Evolutionary conservation across 2,888 invertebrate species (phyloP).

Genomic region (Pyrgus malvae): DNA sequence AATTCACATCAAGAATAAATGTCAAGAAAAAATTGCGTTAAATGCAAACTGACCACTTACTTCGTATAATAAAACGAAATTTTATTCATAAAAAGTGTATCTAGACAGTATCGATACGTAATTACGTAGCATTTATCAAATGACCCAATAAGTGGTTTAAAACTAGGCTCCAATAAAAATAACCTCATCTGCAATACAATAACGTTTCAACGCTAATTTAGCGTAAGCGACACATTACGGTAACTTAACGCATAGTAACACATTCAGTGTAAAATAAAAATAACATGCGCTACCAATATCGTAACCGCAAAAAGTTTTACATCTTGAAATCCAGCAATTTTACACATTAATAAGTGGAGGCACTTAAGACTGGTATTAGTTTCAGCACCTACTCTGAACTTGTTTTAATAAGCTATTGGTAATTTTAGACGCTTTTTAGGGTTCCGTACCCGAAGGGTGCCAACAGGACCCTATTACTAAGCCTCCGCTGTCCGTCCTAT

Average conservation of each 20-base stretch:
- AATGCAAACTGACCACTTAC: slow-evolving; percentile 10
- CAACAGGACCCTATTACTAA: no score
- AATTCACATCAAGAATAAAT: background rate
- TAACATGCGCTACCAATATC: background rate
- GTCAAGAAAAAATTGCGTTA: slow-evolving; percentile 16
- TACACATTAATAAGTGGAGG: no score
- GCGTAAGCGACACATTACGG: background rate
- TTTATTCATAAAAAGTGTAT: slow-evolving; percentile 21
- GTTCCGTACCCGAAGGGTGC: no score
- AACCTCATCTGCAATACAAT: slow-evolving; percentile 2
- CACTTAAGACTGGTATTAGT: no score
- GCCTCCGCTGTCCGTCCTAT: no score
- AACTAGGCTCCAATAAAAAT: slow-evolving; percentile 15
- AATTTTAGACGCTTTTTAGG: no score
- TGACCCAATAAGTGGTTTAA: slow-evolving; percentile 18
- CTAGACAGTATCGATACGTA: slow-evolving; percentile 3
- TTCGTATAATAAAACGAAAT: slow-evolving; percentile 8
- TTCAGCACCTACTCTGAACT: no score
- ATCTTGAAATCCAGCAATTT: background rate
- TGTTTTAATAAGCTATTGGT: no score
- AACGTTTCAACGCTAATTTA: slow-evolving; percentile 4
- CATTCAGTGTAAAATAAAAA: background rate
- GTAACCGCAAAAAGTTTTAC: background rate
- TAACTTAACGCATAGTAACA: background rate
- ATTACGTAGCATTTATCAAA: slow-evolving; percentile 22